Evolutionary conservation across 2,113 vertebrate genomes (phyloP).

Genomic region (Macrotus californicus): DNA sequence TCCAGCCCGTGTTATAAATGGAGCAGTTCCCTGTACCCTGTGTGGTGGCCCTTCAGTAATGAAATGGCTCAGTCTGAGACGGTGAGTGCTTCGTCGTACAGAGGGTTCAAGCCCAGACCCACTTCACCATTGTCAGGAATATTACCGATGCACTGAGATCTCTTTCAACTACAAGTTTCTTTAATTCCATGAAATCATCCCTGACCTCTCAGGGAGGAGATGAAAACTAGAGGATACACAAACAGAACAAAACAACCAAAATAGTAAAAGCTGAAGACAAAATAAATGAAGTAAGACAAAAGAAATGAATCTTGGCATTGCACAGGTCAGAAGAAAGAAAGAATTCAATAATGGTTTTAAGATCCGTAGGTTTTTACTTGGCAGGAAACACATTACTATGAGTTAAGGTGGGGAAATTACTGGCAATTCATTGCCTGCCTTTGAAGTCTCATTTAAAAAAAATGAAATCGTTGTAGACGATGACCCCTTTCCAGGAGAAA

Average conservation of each 20-base stretch:
- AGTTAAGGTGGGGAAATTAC: background rate
- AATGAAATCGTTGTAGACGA: background rate
- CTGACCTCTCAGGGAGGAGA: background rate
- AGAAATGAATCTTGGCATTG: background rate
- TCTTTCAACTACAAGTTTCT: background rate
- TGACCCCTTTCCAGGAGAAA: background rate
- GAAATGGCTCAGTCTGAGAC: background rate
- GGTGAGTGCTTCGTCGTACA: background rate
- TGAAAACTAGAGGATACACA: background rate
- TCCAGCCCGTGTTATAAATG: background rate
- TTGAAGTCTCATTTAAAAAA: background rate
- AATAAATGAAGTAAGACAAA: background rate
- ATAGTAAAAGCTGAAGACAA: background rate
- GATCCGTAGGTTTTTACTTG: background rate
- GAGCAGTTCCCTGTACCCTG: background rate
- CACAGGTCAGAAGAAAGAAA: background rate
- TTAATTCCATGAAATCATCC: background rate
- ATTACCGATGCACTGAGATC: background rate
- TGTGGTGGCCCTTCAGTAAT: background rate
- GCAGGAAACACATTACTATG: background rate
- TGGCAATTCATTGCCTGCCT: constrained; percentile 3
- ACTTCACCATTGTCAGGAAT: background rate
- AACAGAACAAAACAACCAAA: background rate
- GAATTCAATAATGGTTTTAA: background rate
- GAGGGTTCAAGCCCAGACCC: background rate